Conservation (phyloP, 1,140 invertebrate genomes). For the Cotesia vestalis region DNA sequence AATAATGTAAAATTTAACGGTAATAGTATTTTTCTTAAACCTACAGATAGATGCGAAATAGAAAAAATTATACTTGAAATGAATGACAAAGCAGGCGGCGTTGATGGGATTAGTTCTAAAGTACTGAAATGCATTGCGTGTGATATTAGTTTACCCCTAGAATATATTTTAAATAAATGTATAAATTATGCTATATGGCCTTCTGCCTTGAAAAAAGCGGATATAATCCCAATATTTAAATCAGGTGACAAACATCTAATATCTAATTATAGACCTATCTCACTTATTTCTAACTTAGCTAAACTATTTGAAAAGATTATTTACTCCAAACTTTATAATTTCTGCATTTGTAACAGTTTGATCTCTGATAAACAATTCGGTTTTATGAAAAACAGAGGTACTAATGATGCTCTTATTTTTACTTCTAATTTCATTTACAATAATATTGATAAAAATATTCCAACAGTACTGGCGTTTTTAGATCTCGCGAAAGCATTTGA, state of each 20-base stretch:
- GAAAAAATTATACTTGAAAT: background rate
- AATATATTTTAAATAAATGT: slow-evolving; percentile 8
- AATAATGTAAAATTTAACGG: background rate
- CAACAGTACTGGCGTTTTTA: background rate
- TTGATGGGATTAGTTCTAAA: background rate
- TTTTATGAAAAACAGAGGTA: background rate
- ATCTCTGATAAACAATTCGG: background rate
- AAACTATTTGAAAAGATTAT: background rate
- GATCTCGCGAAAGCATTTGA: background rate
- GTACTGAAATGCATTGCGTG: background rate
- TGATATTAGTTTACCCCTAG: background rate
- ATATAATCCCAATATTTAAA: slow-evolving; percentile 1
- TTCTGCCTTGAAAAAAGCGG: background rate
- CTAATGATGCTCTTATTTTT: background rate
- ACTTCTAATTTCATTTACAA: background rate
- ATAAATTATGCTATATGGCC: background rate
- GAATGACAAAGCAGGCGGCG: background rate
- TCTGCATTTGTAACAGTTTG: background rate
- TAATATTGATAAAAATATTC: background rate
- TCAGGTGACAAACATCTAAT: background rate
- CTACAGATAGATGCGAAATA: background rate
- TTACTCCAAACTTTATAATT: background rate
- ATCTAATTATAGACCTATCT: background rate
- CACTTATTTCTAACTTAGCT: background rate
- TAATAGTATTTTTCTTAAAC: background rate